phyloP scores from a whole-genome alignment of 2,888 invertebrate species.

The Notodonta ziczac region DNA sequence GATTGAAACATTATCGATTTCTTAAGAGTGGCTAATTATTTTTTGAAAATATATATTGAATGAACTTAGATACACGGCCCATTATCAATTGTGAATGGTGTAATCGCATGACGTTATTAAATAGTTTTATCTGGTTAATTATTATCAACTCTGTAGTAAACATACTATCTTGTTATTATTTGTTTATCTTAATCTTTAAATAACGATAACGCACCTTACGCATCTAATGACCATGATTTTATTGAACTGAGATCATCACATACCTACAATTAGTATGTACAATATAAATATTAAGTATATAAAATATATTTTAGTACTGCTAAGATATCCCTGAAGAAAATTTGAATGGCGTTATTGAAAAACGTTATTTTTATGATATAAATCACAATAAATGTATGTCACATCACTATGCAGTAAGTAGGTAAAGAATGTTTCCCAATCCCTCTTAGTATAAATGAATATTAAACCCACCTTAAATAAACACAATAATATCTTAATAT shows the following conservation, averaged over 20 bases:
- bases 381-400: no score
- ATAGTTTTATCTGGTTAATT: no score
- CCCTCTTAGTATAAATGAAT: no score
- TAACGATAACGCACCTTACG: constrained; percentile 24
- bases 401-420: no score
- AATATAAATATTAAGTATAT: constrained; percentile 31
- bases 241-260: constrained; percentile 42
- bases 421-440: no score
- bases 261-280: constrained; percentile 23
- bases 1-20: background rate
- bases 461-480: no score
- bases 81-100: no score
- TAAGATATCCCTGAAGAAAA: background rate
- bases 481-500: no score
- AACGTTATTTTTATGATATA: no score
- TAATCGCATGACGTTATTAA: no score
- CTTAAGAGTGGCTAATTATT: background rate
- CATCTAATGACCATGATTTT: constrained; percentile 29
- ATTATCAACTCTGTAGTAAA: background rate
- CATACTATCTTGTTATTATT: background rate
- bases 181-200: constrained; percentile 1
- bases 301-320: constrained; percentile 18
- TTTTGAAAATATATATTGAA: background rate
- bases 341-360: no score
- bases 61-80: no score